Conservation (phyloP, 1,140 invertebrate species). For the Tribolium castaneum region DNA sequence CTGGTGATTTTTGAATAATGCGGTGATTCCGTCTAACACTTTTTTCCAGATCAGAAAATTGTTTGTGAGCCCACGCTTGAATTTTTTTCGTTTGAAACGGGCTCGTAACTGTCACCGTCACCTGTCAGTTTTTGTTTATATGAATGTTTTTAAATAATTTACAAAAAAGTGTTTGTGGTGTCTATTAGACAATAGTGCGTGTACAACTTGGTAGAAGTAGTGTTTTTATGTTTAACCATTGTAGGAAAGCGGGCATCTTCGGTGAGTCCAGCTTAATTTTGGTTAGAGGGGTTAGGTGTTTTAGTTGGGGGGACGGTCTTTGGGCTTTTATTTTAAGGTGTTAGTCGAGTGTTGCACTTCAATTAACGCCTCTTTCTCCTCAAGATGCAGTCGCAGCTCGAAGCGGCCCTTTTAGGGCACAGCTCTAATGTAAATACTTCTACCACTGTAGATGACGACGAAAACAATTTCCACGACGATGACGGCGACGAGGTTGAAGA, state of each 20-base stretch:
- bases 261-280: background rate
- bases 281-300: background rate
- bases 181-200: too few relatives aligned
- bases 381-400: constrained; percentile 63
- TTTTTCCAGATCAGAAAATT: too few relatives aligned
- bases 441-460: constrained; percentile 57
- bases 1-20: too few relatives aligned
- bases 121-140: too few relatives aligned
- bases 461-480: constrained; percentile 68
- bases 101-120: too few relatives aligned
- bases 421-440: constrained; percentile 52
- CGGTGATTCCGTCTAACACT: too few relatives aligned
- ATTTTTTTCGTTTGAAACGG: too few relatives aligned
- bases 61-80: too few relatives aligned
- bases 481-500: constrained; percentile 69
- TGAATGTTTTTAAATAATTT: too few relatives aligned
- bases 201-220: background rate
- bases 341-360: constrained; percentile 6
- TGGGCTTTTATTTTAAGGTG: constrained; percentile 23
- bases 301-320: background rate
- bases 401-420: constrained; percentile 63
- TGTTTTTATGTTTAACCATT: background rate
- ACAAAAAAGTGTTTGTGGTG: too few relatives aligned
- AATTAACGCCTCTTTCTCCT: constrained; percentile 34
- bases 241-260: background rate